Conservation (phyloP, 1,140 invertebrate genomes). For the Hestina assimilis region DNA sequence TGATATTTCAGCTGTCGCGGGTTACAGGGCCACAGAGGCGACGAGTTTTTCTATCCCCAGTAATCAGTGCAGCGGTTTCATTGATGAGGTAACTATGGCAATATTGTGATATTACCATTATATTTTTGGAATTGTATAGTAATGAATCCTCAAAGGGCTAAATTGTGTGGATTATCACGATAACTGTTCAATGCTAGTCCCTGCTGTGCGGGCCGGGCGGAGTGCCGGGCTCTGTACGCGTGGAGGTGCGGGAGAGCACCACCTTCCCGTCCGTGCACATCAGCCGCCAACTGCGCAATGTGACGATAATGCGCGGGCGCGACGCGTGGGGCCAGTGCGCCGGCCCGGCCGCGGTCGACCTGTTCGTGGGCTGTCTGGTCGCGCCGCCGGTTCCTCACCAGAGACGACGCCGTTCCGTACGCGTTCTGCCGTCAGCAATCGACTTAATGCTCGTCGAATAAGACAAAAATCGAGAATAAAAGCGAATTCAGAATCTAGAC, state of each 20-base stretch:
- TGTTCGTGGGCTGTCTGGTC: constrained; percentile 2
- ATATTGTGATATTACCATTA: background rate
- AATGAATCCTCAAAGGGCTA: too few species aligned
- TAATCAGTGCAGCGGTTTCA: constrained; percentile 1
- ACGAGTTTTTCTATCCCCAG: background rate
- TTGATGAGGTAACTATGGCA: background rate
- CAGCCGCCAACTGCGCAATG: constrained; percentile 1
- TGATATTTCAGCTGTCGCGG: background rate
- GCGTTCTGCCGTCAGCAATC: background rate
- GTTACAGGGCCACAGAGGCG: background rate
- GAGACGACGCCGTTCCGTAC: background rate
- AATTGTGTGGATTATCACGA: background rate
- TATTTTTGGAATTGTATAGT: too few species aligned
- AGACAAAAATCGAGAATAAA: background rate
- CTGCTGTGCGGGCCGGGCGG: background rate
- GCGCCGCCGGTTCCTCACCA: background rate
- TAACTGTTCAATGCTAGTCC: background rate
- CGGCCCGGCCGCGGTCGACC: background rate
- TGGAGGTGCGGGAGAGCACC: background rate
- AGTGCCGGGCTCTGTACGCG: background rate
- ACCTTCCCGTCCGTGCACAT: constrained; percentile 1
- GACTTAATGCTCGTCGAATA: background rate
- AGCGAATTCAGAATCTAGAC: too few species aligned
- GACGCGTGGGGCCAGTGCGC: background rate
- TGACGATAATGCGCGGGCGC: background rate